Evolutionary conservation across 2,113 vertebrate species (phyloP), one percentile per base, ranked within the genome.

Genomic region (Ivindomyrus marchei): DNA sequence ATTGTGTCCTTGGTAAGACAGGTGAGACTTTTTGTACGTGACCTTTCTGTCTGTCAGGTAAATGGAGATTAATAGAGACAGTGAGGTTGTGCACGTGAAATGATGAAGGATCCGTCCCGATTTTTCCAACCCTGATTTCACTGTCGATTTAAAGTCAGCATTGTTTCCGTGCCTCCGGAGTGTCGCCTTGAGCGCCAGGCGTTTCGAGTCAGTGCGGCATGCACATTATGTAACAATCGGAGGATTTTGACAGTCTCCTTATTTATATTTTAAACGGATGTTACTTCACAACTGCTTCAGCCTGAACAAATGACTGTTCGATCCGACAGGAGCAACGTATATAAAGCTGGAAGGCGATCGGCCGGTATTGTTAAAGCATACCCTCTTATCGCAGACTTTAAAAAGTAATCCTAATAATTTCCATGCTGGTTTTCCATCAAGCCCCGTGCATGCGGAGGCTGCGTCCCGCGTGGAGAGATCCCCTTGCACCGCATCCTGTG

Each of bases 381-480:
- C 36, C 45, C 36, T 50, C 31, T 52, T 47, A 80, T 36, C 1
- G 70, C 88, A 52, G 50, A 36, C 1, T 39, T 74, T 31, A 39
- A 80, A 80, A 39, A 80, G 17, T 42, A 42, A 17, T 27, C 49
- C 31, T 53, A 36, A 31, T 58, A 19, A 56, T 70, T 87, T 53
- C 89, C 89, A 70, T 24, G 17, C 42, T 31, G 45, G 52, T 70
- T 90, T 90, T 85, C 89, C 83, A 50, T 66, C 83, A 85, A 86
- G 52, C 39, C 89, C 36, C 15, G 21, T 24, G 80, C 52, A 45
- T 84, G 74, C 45, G 3, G 80, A 83, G 52, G 36, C 50, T n/a
- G 39, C 13, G 83, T 74, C 85, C 89, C 24, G 53, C 89, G 17
- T 46, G 42, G 77, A 77, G 85, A 39, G 89, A 90, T 87, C 89